Conservation (phyloP, 2,888 invertebrate species). For the Osmoderma eremita region DNA sequence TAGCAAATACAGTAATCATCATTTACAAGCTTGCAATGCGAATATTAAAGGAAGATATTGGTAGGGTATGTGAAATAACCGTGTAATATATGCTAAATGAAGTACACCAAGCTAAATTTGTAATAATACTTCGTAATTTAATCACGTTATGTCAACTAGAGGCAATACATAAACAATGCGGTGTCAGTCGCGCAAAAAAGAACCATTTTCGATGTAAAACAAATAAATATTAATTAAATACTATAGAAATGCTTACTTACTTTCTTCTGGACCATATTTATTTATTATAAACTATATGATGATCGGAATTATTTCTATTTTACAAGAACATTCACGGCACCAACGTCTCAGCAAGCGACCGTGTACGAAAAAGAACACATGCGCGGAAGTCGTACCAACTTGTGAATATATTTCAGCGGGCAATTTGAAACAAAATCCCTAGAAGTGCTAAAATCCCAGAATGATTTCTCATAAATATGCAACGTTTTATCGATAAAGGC, state of each 20-base stretch:
- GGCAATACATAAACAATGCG: constrained; percentile 1
- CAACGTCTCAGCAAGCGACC: constrained; percentile 25
- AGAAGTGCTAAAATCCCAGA: constrained; percentile 1
- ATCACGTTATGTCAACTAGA: background rate
- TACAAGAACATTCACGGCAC: constrained; percentile 19
- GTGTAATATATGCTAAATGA: background rate
- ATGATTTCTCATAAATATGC: background rate
- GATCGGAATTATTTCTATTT: constrained; percentile 33
- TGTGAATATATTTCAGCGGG: constrained; percentile 15
- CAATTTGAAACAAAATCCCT: background rate
- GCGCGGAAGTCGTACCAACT: constrained; percentile 22
- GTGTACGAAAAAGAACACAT: constrained; percentile 33
- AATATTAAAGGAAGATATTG: background rate
- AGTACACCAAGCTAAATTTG: constrained; percentile 23
- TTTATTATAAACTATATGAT: constrained; percentile 26
- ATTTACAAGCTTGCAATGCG: constrained; percentile 26
- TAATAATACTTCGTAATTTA: background rate
- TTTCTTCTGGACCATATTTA: constrained; percentile 60
- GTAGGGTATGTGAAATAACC: background rate
- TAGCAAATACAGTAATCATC: constrained; percentile 59
- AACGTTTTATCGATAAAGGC: constrained; percentile 4
- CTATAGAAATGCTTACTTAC: constrained; percentile 47
- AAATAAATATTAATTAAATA: constrained; percentile 25
- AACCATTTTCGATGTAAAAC: background rate
- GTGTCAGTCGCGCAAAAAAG: background rate